Evolutionary conservation across 2,888 invertebrate species (phyloP).

Genomic region (Tuta absoluta): DNA sequence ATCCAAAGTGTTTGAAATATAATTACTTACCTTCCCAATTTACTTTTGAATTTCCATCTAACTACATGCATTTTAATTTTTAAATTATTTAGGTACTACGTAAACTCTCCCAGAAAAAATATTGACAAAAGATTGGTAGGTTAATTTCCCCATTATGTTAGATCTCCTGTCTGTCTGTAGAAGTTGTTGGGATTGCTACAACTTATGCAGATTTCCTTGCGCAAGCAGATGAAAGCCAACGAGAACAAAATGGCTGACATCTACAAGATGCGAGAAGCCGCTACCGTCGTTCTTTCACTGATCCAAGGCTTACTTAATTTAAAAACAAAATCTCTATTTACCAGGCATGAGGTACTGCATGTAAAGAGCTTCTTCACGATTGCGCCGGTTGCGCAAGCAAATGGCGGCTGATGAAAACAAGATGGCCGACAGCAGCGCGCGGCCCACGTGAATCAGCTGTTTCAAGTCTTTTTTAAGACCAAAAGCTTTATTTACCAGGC

Average conservation of each 20-base stretch:
- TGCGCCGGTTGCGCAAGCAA: slow-evolving; percentile 95
- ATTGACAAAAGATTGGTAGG: too few species aligned
- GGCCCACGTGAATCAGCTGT: slow-evolving; percentile 95
- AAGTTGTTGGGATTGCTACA: too few species aligned
- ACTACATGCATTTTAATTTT: too few species aligned
- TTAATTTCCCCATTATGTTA: too few species aligned
- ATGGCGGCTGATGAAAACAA: slow-evolving; percentile 96
- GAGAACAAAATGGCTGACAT: slow-evolving; percentile 95
- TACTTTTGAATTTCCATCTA: too few species aligned
- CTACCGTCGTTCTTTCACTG: slow-evolving; percentile 61
- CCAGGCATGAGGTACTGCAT: slow-evolving; percentile 96
- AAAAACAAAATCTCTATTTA: slow-evolving; percentile 63
- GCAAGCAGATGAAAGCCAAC: slow-evolving; percentile 96
- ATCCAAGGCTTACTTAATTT: slow-evolving; percentile 74
- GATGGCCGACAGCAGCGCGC: slow-evolving; percentile 94
- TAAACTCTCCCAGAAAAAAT: too few species aligned
- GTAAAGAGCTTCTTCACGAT: slow-evolving; percentile 96
- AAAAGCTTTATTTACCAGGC: slow-evolving; percentile 84
- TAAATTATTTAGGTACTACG: too few species aligned
- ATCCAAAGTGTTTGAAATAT: too few species aligned
- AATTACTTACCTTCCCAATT: too few species aligned
- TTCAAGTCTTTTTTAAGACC: slow-evolving; percentile 38
- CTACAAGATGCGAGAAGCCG: slow-evolving; percentile 95
- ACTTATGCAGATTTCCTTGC: slow-evolving; percentile 75
- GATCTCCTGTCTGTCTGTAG: too few species aligned